Conservation (phyloP, 1,140 invertebrate genomes). For the Radopholus similis region DNA sequence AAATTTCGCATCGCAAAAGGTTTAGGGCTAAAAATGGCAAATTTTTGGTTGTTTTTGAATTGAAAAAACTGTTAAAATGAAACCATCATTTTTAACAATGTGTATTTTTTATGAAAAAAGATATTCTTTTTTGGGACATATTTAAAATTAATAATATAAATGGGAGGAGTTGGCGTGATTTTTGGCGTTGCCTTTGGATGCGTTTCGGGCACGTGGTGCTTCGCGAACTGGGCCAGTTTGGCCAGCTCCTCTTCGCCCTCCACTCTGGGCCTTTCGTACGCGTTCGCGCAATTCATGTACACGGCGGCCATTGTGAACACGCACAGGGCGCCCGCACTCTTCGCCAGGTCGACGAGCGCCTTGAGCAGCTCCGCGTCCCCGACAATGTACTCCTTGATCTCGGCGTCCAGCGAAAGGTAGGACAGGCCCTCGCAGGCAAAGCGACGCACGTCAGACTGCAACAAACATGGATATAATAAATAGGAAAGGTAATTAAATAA, state of each 20-base stretch:
- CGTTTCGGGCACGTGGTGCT: slow-evolving; percentile 90
- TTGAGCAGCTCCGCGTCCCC: slow-evolving; percentile 77
- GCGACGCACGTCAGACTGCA: slow-evolving; percentile 18
- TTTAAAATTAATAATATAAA: not conserved
- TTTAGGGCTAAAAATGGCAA: too few relatives aligned
- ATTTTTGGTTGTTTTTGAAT: too few relatives aligned
- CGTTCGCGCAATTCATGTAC: slow-evolving; percentile 92
- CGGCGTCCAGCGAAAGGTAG: slow-evolving; percentile 92
- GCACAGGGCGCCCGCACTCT: slow-evolving; percentile 59
- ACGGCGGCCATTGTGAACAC: slow-evolving; percentile 62
- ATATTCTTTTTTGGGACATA: not conserved
- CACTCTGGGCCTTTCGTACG: slow-evolving; percentile 94
- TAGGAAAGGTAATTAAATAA: not conserved
- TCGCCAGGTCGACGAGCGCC: slow-evolving; percentile 80
- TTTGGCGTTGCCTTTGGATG: slow-evolving; percentile 54
- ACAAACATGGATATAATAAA: not conserved
- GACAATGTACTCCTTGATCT: slow-evolving; percentile 90
- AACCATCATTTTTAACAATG: too few relatives aligned
- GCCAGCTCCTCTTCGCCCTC: slow-evolving; percentile 89
- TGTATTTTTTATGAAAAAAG: slow-evolving; percentile 66
- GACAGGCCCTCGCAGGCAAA: slow-evolving; percentile 88
- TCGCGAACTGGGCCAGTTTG: slow-evolving; percentile 95
- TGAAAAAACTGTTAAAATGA: too few relatives aligned
- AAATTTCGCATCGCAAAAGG: too few relatives aligned
- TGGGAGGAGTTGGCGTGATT: not conserved